These are phyloP conservation scores for Pseudomyrmex dendroicus DNA, from an alignment of 1,140 invertebrate species.

Conservation along the genomic window DNA sequence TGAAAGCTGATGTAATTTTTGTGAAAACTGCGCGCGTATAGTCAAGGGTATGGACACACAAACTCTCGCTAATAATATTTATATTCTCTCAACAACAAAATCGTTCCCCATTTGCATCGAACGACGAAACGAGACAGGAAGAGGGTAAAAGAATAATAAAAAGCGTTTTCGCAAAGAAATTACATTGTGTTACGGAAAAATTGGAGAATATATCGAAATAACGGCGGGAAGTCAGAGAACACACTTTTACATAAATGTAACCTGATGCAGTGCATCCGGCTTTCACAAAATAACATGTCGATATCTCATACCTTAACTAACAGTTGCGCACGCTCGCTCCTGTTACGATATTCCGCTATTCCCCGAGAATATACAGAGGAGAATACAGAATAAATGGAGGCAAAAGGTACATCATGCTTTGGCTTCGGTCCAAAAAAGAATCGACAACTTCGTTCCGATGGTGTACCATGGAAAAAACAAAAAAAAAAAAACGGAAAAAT, in stretches of 20 bases:
- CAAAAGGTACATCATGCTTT: slow-evolving; percentile 50
- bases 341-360: slow-evolving; percentile 39
- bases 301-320: slow-evolving; percentile 50
- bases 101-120: neutral
- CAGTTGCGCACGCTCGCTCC: neutral
- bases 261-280: neutral
- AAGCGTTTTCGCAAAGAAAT: neutral
- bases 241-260: neutral
- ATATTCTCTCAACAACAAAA: neutral
- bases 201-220: neutral
- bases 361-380: neutral
- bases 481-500: slow-evolving; percentile 36
- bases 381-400: slow-evolving; percentile 44
- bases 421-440: slow-evolving; percentile 63
- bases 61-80: neutral
- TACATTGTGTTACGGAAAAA: neutral
- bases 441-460: slow-evolving; percentile 45
- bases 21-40: neutral
- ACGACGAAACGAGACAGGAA: neutral
- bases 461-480: neutral
- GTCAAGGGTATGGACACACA: no score
- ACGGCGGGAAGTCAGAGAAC: neutral
- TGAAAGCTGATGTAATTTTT: neutral
- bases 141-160: neutral
- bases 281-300: slow-evolving; percentile 37